Evolutionary conservation across 2,113 vertebrate genomes (phyloP), one percentile per base, ranked within the genome.

Genomic region (Phyllostomus discolor): DNA sequence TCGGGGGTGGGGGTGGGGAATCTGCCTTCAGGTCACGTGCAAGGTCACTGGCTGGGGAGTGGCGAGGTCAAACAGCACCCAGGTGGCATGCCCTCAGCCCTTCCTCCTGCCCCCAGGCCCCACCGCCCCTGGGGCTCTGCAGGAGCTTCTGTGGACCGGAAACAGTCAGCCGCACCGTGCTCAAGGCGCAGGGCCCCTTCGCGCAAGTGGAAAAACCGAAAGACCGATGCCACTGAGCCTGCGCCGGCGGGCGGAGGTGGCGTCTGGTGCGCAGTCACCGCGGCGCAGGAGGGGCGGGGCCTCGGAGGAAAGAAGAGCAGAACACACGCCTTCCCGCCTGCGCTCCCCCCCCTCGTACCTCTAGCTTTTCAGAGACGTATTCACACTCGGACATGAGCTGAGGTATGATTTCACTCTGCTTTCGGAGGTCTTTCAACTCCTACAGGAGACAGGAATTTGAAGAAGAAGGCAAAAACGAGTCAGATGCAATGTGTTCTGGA

Each of bases 371-470:
- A 46, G 99, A 99, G 97, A 99, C 98, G 90, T 97, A 98, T 95
- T 99, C 99, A 90, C 99, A 99, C 98, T 99, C 99, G 0, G 98
- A 98, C 99, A 99, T 99, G 72, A 99, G 99, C 98, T 99, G 99
- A 70, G 99, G 99, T 98, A 99, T 99, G 96, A 99, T 98, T 98
- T 99, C 99, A 46, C 99, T 99, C 96, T 99, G 99, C 97, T 99
- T 99, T 96, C 99, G 99, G 94, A 99, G 99, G 93, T 99, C 99
- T 97, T 99, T 99, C 98, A 99, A 96, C 97, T 99, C 99, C 99
- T 99, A 73, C 11, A 62, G 92, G 96, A 91, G 59, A 62, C 16
- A 48, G 22, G 82, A 75, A 46, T 67, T 70, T 62, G 48, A 17
- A 91, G 81, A 70, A 67, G 62, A 31, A 82, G 0, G 43, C 46